Conservation (phyloP, 2,888 invertebrate species). For the Cataglyphis albicans region DNA sequence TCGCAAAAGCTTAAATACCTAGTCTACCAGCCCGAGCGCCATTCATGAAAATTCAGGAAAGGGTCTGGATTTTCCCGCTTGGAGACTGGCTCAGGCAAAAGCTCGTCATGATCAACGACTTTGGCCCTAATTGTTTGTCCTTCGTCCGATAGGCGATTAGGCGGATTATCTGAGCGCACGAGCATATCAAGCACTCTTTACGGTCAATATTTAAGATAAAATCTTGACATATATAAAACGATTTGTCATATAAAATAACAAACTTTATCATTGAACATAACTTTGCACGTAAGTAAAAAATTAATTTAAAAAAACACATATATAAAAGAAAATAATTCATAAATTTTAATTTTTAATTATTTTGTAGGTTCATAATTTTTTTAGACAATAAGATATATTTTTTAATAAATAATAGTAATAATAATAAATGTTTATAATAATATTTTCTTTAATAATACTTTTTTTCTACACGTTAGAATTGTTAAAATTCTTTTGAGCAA, state of each 20-base stretch:
- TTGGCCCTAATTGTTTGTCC: slow-evolving; percentile 52
- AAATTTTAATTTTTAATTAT: background rate
- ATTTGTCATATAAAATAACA: background rate
- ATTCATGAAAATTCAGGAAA: slow-evolving; percentile 60
- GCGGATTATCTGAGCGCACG: slow-evolving; percentile 40
- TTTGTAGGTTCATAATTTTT: background rate
- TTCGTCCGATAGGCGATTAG: slow-evolving; percentile 51
- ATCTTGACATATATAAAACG: too few relatives aligned
- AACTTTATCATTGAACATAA: background rate
- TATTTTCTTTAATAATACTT: background rate
- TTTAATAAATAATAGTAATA: background rate
- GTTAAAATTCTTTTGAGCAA: background rate
- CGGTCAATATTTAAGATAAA: slow-evolving; percentile 29
- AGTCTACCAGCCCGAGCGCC: slow-evolving; percentile 54
- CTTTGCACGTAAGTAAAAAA: background rate
- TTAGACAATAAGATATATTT: background rate
- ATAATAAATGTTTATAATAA: background rate
- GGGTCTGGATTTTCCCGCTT: slow-evolving; percentile 44
- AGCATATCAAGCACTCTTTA: slow-evolving; percentile 32
- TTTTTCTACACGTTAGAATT: background rate
- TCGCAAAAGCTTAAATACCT: slow-evolving; percentile 72
- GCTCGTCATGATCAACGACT: slow-evolving; percentile 54
- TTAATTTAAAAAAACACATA: background rate
- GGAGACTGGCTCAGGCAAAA: slow-evolving; percentile 31
- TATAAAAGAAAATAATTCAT: background rate